Conservation (phyloP, 1,140 invertebrate genomes). For the Neodiprion virginianus region DNA sequence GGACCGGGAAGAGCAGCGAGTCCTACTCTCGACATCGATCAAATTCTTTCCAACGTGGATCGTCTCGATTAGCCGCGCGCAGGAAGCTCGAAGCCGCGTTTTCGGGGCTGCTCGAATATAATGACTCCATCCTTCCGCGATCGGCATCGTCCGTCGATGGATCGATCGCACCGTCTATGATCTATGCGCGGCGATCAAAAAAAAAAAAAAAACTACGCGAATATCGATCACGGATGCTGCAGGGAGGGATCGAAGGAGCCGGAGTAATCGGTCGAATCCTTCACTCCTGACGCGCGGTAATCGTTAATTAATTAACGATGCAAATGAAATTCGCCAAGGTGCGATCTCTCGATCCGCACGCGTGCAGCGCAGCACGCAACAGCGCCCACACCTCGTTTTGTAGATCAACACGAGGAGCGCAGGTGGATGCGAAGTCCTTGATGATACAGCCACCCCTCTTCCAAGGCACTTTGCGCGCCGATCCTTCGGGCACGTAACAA, state of each 20-base stretch:
- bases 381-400: not conserved
- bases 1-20: not conserved
- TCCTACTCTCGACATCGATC: not conserved
- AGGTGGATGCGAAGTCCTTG: no score
- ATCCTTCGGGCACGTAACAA: not conserved
- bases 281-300: not conserved
- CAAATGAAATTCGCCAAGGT: not conserved
- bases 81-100: no score
- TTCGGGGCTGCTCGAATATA: no score
- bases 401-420: not conserved
- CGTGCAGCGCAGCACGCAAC: not conserved
- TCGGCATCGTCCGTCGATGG: no score
- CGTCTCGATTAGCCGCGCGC: not conserved
- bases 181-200: not conserved
- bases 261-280: no score
- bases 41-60: not conserved
- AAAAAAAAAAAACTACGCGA: not conserved
- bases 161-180: not conserved
- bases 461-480: no score
- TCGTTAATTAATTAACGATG: constrained; percentile 3
- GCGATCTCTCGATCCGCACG: not conserved
- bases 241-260: no score
- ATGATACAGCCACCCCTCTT: no score
- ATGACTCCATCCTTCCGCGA: no score
- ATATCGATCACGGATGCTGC: no score